Evolutionary conservation across 2,113 vertebrate genomes (phyloP).

Genomic region (Tychaedon coryphoeus): DNA sequence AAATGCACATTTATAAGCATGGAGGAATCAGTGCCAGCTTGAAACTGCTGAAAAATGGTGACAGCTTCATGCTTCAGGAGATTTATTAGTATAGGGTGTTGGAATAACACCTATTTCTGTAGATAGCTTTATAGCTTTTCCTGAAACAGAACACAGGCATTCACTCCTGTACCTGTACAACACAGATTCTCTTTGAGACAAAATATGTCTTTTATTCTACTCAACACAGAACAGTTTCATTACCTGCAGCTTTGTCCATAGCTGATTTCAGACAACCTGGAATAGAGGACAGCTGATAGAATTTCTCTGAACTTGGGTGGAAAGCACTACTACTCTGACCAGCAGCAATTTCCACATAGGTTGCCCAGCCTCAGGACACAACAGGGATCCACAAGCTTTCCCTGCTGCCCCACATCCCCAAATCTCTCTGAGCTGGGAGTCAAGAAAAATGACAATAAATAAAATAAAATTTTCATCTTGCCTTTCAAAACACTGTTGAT

Average conservation of each 20-base stretch:
- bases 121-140: background rate
- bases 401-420: background rate
- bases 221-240: background rate
- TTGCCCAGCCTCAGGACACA: background rate
- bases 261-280: background rate
- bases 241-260: background rate
- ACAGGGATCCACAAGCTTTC: background rate
- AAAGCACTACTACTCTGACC: background rate
- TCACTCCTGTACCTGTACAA: background rate
- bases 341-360: background rate
- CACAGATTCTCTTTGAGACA: background rate
- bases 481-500: background rate
- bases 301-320: background rate
- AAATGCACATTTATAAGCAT: background rate
- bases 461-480: background rate
- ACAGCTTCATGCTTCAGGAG: background rate
- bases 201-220: background rate
- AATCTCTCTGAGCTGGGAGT: background rate
- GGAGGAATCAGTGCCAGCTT: background rate
- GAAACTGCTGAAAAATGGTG: background rate
- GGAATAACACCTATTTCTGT: background rate
- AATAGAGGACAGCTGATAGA: background rate
- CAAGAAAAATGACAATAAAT: background rate
- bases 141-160: background rate
- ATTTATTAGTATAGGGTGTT: background rate